Evolutionary conservation across 2,797 vertebrate species (phyloP), one percentile per base, ranked within the genome.

Genomic region (Urosaurus nigricauda): DNA sequence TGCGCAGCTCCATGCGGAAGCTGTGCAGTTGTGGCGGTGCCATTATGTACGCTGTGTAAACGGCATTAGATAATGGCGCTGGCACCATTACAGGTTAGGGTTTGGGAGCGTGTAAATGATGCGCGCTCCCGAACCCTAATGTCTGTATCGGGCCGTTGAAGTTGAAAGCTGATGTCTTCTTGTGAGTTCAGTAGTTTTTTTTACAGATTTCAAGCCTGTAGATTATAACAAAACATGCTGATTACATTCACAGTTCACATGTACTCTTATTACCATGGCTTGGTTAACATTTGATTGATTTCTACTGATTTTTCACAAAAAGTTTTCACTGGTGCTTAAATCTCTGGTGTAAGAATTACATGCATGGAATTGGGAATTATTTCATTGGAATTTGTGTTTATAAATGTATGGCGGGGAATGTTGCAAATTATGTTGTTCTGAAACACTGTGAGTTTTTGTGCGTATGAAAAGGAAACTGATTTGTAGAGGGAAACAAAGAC

Each of bases 381-480:
- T 80, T 79, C 24, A 35, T 65, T 87, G 47, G 35, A 40, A 19
- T 40, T 6, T 87, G 47, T 65, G 43, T 51, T 13, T 58, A 32
- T 19, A 37, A 63, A 74, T 13, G 5, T 29, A 51, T 17, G 29
- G 3, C 8, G 51, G 21, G 51, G 13, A 21, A 58, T 65, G 37
- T 85, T 77, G 56, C 29, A n/a, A 40, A 14, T 60, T 47, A 3
- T 26, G 70, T 70, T 37, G 63, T 35, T 4, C 92, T 95, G 86
- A 95, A 65, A 84, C 94, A 93, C 93, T 95, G 85, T 91, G 63
- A 12, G 16, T 95, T 91, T 92, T 94, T 95, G 92, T 95, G 86
- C 12, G 86, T 89, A 51, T 63, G 56, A 82, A 94, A 94, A 86
- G 71, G 90, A 94, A 88, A 79, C 75, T 94, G 90, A 90, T 91